A percentile compares a stretch with the other conserved stretches of the same genome.
Conservation (phyloP, 2,888 invertebrate genomes). For the Calephelis perditalis region DNA sequence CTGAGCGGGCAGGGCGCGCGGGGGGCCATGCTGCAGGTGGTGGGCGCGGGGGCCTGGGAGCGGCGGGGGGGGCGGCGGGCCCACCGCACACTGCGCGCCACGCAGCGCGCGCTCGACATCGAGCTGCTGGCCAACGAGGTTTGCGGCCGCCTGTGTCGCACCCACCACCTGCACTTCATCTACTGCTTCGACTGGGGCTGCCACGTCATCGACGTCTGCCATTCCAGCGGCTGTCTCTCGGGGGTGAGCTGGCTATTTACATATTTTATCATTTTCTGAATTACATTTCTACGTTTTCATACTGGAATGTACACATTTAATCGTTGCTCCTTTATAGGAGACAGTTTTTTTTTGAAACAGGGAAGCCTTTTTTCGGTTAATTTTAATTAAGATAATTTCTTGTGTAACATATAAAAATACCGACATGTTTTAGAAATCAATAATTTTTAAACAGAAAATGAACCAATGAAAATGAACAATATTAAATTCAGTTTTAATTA, state of each 20-base stretch:
- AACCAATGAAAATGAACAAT: too few species aligned
- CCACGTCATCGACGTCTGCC: slow-evolving; percentile 72
- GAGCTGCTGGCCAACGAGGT: slow-evolving; percentile 72
- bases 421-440: too few species aligned
- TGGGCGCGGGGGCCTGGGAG: slow-evolving; percentile 70
- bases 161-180: slow-evolving; percentile 63
- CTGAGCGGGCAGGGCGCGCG: slow-evolving; percentile 85
- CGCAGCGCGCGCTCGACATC: slow-evolving; percentile 66
- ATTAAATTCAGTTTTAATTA: too few species aligned
- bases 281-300: too few species aligned
- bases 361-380: too few species aligned
- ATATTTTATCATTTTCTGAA: too few species aligned
- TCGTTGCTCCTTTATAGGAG: too few species aligned
- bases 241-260: slow-evolving; percentile 47
- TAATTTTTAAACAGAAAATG: too few species aligned
- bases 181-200: slow-evolving; percentile 77
- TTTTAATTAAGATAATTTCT: too few species aligned
- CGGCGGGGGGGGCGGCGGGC: slow-evolving; percentile 33
- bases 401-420: too few species aligned
- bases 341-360: too few species aligned
- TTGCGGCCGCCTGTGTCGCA: slow-evolving; percentile 63
- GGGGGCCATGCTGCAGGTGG: slow-evolving; percentile 81
- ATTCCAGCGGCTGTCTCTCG: slow-evolving; percentile 69
- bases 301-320: too few species aligned
- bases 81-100: slow-evolving; percentile 54